Base-by-base conservation (phyloP, 2,888 invertebrate species). In the Rhingia rostrata region DNA sequence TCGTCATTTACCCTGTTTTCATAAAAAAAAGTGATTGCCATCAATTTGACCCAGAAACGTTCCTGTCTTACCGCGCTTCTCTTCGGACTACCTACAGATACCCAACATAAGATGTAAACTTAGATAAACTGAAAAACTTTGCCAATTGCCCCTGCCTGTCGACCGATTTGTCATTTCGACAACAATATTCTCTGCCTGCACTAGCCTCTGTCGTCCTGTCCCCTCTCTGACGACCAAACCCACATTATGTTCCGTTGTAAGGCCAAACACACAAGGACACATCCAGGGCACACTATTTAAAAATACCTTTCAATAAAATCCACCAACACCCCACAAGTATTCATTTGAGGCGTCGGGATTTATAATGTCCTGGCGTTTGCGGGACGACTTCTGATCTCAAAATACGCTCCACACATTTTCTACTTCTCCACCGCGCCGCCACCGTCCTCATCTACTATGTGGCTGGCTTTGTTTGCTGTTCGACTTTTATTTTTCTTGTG, bases 131-230 rank as follows among this genome's bases (percentile, higher is more conserved):
- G 75, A 75, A 84, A 81, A 85, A 85, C 81, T 85, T 85, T 85
- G 41, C 72, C 81, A 81, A 85, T 85, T 85, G 80, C 70, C 81
- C 63, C 70, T 85, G 80, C 84, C 80, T 84, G 80, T 80, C 70
- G 66, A 70, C 75, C 84, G 75, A 84, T 84, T 84, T 84, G 84
- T 84, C 84, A 84, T 84, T 84, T 66, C 70, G 61, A 72, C 80
- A 70, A 75, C 73, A 80, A 63, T 73, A 70, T 67, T 22, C 49
- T 37, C 22, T 70, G 37, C 66, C 49, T 60, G 56, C 72, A 66
- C 10, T 43, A 63, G 39, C 33, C 56, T 39, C 63, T 35, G 32
- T 37, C 75, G 33, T 61, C 66, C 14, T 35, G 6, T 54, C 7
- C 22, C 2, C 22, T 22, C 22, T 22, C 22, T 22, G 22, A 22